A percentile compares a stretch with the other conserved stretches of the same genome.
Conservation (phyloP, 2,113 vertebrate species). For the Glaucomys volans region DNA sequence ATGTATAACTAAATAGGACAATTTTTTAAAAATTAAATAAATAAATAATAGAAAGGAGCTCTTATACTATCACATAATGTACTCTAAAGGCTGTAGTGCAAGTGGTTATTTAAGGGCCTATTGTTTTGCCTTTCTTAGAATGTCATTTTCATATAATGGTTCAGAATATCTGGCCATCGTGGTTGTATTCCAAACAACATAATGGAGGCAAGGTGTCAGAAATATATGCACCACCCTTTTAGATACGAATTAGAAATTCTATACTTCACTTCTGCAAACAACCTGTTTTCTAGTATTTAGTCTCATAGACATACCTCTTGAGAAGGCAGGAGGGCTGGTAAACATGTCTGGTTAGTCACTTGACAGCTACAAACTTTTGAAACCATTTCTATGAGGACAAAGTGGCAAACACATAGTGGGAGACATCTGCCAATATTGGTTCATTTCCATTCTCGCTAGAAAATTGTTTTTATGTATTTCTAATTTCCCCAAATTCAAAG, state of each 20-base stretch:
- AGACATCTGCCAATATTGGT: not conserved
- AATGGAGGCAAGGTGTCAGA: not conserved
- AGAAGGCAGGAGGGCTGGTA: not conserved
- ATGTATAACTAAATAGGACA: too few species aligned
- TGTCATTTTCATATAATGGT: not conserved
- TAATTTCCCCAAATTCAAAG: not conserved
- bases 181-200: not conserved
- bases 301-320: not conserved
- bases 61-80: not conserved
- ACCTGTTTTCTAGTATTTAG: not conserved
- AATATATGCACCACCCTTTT: not conserved
- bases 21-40: too few species aligned
- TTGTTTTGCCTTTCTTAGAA: not conserved
- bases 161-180: not conserved
- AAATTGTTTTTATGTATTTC: not conserved
- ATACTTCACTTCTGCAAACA: not conserved
- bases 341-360: not conserved
- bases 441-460: not conserved
- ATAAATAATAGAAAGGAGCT: not conserved
- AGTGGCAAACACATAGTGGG: not conserved
- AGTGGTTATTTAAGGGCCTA: not conserved
- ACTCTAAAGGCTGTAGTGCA: not conserved
- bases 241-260: not conserved
- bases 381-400: not conserved
- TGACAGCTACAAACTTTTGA: not conserved